These are phyloP conservation scores for Ormyrus thymus DNA, from an alignment of 2,888 invertebrate genomes.

Conservation along the genomic window DNA sequence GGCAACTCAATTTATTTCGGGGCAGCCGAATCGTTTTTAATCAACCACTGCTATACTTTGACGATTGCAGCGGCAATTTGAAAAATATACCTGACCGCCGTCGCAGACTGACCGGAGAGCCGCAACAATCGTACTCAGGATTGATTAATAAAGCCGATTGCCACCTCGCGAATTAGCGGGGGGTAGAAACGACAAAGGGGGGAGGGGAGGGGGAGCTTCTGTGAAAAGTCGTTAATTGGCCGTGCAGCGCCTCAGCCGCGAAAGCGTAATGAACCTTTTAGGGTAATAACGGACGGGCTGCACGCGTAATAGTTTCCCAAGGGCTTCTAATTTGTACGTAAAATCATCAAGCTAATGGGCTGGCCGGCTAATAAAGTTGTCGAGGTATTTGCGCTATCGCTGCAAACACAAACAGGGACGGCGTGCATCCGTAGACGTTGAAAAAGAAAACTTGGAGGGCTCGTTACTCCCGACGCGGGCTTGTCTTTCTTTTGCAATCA, in stretches of 20 bases:
- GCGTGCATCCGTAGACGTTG: slow-evolving; percentile 10
- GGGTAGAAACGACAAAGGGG: not conserved
- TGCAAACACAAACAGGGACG: slow-evolving; percentile 32
- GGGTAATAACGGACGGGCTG: slow-evolving; percentile 47
- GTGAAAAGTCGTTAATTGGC: slow-evolving; percentile 11
- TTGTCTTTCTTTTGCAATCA: too few species aligned
- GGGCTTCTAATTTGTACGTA: slow-evolving; percentile 60
- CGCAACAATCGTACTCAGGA: not conserved
- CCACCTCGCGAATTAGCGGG: not conserved
- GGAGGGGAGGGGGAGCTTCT: not conserved
- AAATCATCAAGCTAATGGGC: slow-evolving; percentile 63
- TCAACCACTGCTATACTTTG: too few species aligned
- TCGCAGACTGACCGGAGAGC: too few species aligned
- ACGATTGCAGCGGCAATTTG: too few species aligned
- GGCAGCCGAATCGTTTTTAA: too few species aligned
- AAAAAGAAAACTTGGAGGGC: not conserved
- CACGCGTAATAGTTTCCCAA: slow-evolving; percentile 59
- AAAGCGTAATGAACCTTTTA: slow-evolving; percentile 57
- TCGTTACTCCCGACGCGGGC: too few species aligned
- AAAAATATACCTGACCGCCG: too few species aligned
- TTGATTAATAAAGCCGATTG: slow-evolving; percentile 47
- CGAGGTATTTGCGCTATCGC: slow-evolving; percentile 54
- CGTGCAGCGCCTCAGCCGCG: not conserved
- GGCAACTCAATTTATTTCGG: too few species aligned
- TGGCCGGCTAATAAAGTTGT: slow-evolving; percentile 58